phyloP scores from a whole-genome alignment of 2,113 vertebrate species.

The Phyllopteryx taeniolatus region DNA sequence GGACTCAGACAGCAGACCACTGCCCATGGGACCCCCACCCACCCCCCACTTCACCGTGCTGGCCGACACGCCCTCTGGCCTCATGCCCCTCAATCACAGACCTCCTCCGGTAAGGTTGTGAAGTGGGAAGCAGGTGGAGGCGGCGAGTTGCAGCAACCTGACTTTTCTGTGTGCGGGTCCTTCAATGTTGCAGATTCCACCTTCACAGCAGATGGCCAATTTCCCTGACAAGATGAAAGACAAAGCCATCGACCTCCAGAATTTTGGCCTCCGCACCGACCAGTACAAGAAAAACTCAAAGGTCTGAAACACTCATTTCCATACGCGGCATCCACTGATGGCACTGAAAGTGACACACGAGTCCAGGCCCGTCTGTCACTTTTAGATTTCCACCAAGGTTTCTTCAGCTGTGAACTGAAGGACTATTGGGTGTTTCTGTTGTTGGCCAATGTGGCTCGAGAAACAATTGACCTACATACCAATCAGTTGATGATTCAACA shows the following conservation, averaged over 20 bases:
- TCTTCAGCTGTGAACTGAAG: too few relatives aligned
- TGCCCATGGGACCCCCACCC: slow-evolving; percentile 95
- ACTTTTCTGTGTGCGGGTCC: neutral
- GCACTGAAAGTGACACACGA: too few relatives aligned
- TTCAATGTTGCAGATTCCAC: slow-evolving; percentile 76
- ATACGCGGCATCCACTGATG: neutral
- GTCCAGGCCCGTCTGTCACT: too few relatives aligned
- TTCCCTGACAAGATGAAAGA: slow-evolving; percentile 93
- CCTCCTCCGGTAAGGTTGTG: slow-evolving; percentile 62
- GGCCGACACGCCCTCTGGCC: slow-evolving; percentile 90
- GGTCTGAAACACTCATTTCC: slow-evolving; percentile 51
- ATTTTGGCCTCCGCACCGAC: slow-evolving; percentile 91
- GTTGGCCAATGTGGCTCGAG: too few relatives aligned
- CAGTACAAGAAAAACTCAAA: slow-evolving; percentile 94
- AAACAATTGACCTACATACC: too few relatives aligned
- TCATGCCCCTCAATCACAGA: slow-evolving; percentile 87
- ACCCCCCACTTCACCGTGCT: slow-evolving; percentile 97
- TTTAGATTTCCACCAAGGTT: too few relatives aligned
- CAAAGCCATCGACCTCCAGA: slow-evolving; percentile 90
- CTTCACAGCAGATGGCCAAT: slow-evolving; percentile 89
- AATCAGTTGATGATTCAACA: too few relatives aligned
- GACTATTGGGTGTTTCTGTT: too few relatives aligned
- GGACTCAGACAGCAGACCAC: slow-evolving; percentile 90
- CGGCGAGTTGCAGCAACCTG: neutral
- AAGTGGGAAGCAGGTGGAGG: neutral